Base-by-base conservation (phyloP, 2,113 vertebrate species). In the Ailurus styani region DNA sequence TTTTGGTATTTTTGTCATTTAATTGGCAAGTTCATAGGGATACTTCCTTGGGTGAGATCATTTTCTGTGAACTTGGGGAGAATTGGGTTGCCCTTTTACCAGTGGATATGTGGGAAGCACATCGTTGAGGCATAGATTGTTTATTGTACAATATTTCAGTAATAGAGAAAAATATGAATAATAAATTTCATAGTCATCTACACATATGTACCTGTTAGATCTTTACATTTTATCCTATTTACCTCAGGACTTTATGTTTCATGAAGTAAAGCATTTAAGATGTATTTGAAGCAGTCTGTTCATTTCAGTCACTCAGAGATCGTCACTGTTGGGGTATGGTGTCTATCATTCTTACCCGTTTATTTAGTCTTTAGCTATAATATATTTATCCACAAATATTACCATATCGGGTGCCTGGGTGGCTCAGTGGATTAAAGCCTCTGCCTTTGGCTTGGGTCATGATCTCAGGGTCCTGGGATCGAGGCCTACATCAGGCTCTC, bases 1-100 rank as follows among this genome's bases (percentile, higher is more conserved):
- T 96, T 96, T 96, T 75, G 75, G 64, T 87, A 88, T 96, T 96
- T 97, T 97, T 94, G 40, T 97, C 70, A 96, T 93, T 95, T 94
- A 88, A 90, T 88, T 96, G 93, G 79, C 73, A 90, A 94, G 78
- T 96, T 91, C 87, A 91, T 97, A 85, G 73, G 81, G 72, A 73
- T 77, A 70, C 45, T 95, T 97, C 72, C 87, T 96, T 95, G 70
- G 90, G 57, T 96, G 90, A 97, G 92, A 70, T 96, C 68, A 82
- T 90, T 96, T 96, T 98, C 68, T 97, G 73, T 97, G 94, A 97
- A 91, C 62, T 95, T 87, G 78, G 73, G 87, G 95, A 87, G 93
- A 87, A 93, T 70, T 78, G 75, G 40, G 93, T 91, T 81, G 68
- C 81, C 31, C 68, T n/a, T 95, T 90, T 95, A 73, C 84, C 18